These are phyloP conservation scores for Microplitis mediator DNA, from an alignment of 1,140 invertebrate genomes.

Conservation along the genomic window DNA sequence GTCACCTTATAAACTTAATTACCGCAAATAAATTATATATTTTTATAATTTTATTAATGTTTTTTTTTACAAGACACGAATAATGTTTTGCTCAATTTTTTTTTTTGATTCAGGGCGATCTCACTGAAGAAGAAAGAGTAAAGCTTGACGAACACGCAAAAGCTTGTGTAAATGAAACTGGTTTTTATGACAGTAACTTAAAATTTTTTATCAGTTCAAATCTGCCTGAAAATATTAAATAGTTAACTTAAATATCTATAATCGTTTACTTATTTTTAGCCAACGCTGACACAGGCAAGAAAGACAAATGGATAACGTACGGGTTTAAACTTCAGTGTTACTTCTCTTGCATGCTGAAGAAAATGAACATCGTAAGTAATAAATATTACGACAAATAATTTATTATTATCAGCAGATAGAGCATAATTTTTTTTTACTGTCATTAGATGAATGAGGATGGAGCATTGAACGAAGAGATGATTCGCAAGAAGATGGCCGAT, in stretches of 20 bases:
- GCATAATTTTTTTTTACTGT: no score
- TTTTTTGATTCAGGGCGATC: no score
- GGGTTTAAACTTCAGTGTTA: constrained; percentile 38
- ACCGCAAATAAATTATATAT: no score
- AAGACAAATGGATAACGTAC: not conserved
- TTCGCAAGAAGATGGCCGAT: not conserved
- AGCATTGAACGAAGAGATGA: constrained; percentile 4
- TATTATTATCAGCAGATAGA: no score
- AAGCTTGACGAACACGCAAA: constrained; percentile 1
- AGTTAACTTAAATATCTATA: no score
- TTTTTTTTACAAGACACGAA: no score
- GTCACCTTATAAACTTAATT: no score
- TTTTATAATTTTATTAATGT: no score
- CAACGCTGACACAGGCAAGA: not conserved
- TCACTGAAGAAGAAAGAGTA: not conserved
- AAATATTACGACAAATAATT: not conserved
- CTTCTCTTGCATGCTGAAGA: constrained; percentile 35
- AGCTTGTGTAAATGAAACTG: constrained; percentile 15
- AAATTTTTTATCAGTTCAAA: no score
- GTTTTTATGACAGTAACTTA: constrained; percentile 14
- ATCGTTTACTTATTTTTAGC: not conserved
- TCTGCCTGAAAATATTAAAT: no score
- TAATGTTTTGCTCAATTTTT: no score
- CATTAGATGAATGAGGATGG: not conserved
- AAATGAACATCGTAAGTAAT: constrained; percentile 36